These are phyloP conservation scores for Philereme transversata DNA, from an alignment of 2,888 invertebrate species.

Conservation along the genomic window DNA sequence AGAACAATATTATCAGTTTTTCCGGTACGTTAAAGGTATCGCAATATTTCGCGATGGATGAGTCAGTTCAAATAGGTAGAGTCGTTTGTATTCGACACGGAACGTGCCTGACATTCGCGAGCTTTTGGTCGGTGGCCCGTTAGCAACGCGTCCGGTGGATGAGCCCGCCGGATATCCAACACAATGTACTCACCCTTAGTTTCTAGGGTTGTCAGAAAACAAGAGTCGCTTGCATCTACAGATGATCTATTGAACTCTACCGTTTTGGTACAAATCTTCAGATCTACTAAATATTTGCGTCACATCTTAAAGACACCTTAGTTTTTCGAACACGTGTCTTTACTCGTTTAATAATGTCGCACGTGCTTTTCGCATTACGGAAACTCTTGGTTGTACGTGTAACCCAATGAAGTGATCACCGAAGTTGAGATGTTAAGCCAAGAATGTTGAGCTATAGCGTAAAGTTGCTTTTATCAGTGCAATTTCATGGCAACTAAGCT, in stretches of 20 bases:
- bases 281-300: no score
- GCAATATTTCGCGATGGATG: slow-evolving; percentile 30
- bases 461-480: not conserved
- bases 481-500: slow-evolving; percentile 1
- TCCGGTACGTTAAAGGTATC: slow-evolving; percentile 27
- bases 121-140: slow-evolving; percentile 65
- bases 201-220: slow-evolving; percentile 21
- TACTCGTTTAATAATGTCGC: no score
- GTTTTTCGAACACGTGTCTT: no score
- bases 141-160: slow-evolving; percentile 70
- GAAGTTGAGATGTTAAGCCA: no score
- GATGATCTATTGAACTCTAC: not conserved
- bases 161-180: slow-evolving; percentile 70
- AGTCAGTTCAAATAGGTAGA: slow-evolving; percentile 34
- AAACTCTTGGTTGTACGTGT: no score
- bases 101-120: slow-evolving; percentile 48
- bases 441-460: not conserved
- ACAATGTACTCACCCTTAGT: slow-evolving; percentile 55
- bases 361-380: no score
- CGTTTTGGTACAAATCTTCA: no score
- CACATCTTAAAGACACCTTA: no score
- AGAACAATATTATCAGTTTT: slow-evolving; percentile 13
- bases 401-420: no score
- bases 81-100: slow-evolving; percentile 37
- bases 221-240: not conserved